phyloP scores from a whole-genome alignment of 2,888 invertebrate species.

The Marronus borbonicus region DNA sequence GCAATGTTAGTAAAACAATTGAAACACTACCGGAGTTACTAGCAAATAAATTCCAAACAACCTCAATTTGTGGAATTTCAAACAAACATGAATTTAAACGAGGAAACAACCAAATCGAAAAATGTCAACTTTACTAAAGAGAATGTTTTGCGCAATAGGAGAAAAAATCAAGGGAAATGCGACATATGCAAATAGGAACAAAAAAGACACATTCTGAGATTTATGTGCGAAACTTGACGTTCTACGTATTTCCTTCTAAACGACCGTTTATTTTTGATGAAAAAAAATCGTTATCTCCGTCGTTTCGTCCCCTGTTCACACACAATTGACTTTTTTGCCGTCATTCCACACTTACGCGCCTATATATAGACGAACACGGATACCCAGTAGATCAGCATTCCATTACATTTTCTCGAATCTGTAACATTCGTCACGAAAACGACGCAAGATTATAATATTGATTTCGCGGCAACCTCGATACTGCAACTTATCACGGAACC shows the following conservation, averaged over 20 bases:
- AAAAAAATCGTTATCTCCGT: conserved; percentile 40
- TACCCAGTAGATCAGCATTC: conserved; percentile 11
- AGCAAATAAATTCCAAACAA: no score
- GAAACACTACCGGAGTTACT: no score
- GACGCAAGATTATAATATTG: conserved; percentile 27
- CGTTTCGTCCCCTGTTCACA: conserved; percentile 41
- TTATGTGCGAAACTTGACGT: conserved; percentile 32
- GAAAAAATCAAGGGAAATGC: not conserved
- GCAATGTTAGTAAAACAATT: no score
- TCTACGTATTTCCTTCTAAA: conserved; percentile 34
- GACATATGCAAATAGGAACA: conserved; percentile 38
- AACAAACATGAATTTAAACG: no score
- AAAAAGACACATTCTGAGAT: conserved; percentile 39
- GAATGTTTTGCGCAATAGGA: not conserved
- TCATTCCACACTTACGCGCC: not conserved
- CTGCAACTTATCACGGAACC: conserved; percentile 16
- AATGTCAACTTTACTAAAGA: no score
- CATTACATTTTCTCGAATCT: conserved; percentile 28
- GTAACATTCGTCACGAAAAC: conserved; percentile 23
- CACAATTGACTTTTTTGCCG: conserved; percentile 40
- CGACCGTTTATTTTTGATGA: conserved; percentile 41
- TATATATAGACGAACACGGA: conserved; percentile 1
- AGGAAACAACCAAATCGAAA: no score
- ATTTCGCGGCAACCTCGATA: conserved; percentile 14
- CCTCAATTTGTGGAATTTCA: no score